Conservation (phyloP, 2,888 invertebrate genomes). For the Acanthococcus lagerstroemiae region DNA sequence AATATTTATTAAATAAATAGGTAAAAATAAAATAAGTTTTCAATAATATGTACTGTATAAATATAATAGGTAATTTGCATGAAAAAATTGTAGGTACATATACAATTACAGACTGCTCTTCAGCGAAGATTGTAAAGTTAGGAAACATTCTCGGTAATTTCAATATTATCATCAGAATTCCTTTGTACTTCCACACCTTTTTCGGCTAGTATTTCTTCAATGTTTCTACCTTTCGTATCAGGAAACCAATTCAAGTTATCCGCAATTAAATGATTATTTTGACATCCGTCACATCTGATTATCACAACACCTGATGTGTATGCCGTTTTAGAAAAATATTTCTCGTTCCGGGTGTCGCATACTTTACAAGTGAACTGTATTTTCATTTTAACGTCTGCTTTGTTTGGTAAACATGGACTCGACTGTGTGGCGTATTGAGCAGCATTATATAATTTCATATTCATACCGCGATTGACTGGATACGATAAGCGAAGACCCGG, state of each 20-base stretch:
- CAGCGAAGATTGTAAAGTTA: too few species aligned
- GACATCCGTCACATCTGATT: slow-evolving; percentile 76
- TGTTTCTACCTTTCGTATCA: slow-evolving; percentile 64
- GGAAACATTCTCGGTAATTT: neutral
- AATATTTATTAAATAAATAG: too few species aligned
- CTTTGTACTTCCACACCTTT: slow-evolving; percentile 69
- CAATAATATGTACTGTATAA: too few species aligned
- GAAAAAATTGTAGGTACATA: too few species aligned
- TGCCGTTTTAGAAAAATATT: slow-evolving; percentile 72
- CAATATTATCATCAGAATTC: neutral
- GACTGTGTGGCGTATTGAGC: neutral
- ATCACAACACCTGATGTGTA: slow-evolving; percentile 87
- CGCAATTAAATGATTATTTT: slow-evolving; percentile 86
- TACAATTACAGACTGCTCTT: too few species aligned
- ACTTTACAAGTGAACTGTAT: slow-evolving; percentile 82
- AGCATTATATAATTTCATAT: neutral
- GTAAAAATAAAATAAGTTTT: too few species aligned
- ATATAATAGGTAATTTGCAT: too few species aligned
- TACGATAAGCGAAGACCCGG: neutral
- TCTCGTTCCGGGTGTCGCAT: slow-evolving; percentile 64
- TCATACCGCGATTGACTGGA: neutral
- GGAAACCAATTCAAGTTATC: slow-evolving; percentile 94
- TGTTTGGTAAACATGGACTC: neutral
- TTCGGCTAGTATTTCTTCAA: slow-evolving; percentile 77
- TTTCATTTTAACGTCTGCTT: slow-evolving; percentile 48